Conservation (phyloP, 64 coral and sea anemone species). For the Actinia tenebrosa region DNA sequence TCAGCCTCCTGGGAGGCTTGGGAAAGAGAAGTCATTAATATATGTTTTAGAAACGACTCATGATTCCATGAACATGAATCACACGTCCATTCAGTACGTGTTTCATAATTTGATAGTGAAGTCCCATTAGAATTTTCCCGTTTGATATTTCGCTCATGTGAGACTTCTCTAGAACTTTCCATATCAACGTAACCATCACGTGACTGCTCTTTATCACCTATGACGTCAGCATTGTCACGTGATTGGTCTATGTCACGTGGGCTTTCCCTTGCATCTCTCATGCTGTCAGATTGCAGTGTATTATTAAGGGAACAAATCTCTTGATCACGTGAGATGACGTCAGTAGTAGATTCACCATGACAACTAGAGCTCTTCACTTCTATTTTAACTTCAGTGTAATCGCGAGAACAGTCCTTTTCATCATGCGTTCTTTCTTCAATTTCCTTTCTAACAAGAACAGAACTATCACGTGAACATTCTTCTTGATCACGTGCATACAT, state of each 20-base stretch:
- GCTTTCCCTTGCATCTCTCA: not conserved
- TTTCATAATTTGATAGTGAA: not conserved
- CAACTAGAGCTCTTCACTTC: not conserved
- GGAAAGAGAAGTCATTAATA: not conserved
- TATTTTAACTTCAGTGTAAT: not conserved
- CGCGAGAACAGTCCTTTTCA: not conserved
- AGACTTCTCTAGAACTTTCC: not conserved
- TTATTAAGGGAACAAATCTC: not conserved
- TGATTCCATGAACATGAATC: not conserved
- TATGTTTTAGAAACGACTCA: not conserved
- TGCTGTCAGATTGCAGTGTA: not conserved
- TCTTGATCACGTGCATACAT: slow-evolving; percentile 14
- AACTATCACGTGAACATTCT: not conserved
- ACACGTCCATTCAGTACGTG: not conserved
- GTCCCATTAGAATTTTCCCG: not conserved
- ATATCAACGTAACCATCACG: not conserved
- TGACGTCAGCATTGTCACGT: not conserved
- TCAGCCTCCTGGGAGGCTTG: not conserved
- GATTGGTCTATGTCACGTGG: not conserved
- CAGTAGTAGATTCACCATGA: not conserved
- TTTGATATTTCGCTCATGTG: not conserved
- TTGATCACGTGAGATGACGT: not conserved
- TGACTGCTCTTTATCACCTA: not conserved
- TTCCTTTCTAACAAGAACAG: not conserved
- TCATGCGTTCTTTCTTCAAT: not conserved